Base-by-base conservation (phyloP, 2,888 invertebrate genomes). In the Clitarchus hookeri region DNA sequence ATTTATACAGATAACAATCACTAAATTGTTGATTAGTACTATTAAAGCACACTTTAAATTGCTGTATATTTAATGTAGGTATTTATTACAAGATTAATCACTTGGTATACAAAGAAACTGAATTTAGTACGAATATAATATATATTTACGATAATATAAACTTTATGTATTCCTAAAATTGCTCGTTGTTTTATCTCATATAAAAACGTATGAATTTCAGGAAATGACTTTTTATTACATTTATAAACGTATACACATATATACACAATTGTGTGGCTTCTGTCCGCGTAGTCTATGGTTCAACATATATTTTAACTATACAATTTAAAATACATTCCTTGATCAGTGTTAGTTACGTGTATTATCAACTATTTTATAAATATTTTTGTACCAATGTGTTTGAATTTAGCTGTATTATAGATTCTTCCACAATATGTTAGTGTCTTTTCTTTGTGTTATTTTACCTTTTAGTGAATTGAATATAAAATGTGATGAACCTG, bases 371-470 rank as follows among this genome's bases (percentile, higher is more conserved):
- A 65, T 1, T 23, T 65, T 65, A 65, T 65, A 65, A 65, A 65
- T 65, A 65, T 65, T 65, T 65, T 65, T 65, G 65, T 65, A 65
- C 65, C 65, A 65, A 65, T 65, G 65, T 65, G 65, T 65, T 19
- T 65, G 65, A n/a, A 65, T 65, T 65, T 65, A 65, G 23, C 65
- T 23, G 65, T 65, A 65, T 65, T 23, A 65, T 19, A 11, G 65
- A 65, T 23, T 65, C 65, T 65, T 65, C 65, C 65, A 65, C 16
- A 23, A 65, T 65, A 65, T 16, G 8, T n/a, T 65, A 23, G n/a
- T n/a, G n/a, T n/a, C 65, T 23, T 65, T 8, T 65, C 11, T 65
- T 65, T 65, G 8, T 16, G 65, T 65, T n/a, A n/a, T 65, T 65
- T 16, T 65, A n/a, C 11, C 65, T 65, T 65, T 65, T 65, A 65